Evolutionary conservation across 2,888 invertebrate genomes (phyloP).

Genomic region (Trachelus troglodyta): DNA sequence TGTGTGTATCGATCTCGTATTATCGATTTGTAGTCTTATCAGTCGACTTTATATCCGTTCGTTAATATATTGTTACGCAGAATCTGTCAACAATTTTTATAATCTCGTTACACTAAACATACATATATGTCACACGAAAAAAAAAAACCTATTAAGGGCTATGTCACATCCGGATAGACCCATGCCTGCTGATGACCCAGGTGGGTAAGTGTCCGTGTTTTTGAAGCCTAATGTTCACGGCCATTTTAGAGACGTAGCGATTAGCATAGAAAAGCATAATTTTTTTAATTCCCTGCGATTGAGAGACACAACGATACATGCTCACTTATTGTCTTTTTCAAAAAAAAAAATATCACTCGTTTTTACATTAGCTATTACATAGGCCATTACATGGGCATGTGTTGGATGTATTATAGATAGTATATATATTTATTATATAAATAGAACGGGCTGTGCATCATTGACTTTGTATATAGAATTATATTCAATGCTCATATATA

Average conservation of each 20-base stretch:
- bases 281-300: neutral
- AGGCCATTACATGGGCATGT: conserved; percentile 1
- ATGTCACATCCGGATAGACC: conserved; percentile 48
- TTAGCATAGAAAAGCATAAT: conserved; percentile 27
- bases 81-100: neutral
- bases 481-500: neutral
- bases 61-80: neutral
- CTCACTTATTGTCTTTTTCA: neutral
- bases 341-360: neutral
- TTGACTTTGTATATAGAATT: neutral
- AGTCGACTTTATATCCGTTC: neutral
- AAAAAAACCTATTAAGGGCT: conserved; percentile 14
- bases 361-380: neutral
- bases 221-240: conserved; percentile 33
- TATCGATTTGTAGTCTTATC: neutral
- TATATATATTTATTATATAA: neutral
- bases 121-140: neutral
- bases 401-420: neutral
- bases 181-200: conserved; percentile 62
- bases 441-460: neutral
- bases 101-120: neutral
- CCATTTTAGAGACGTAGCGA: conserved; percentile 34
- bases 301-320: conserved; percentile 1
- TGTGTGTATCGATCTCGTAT: neutral
- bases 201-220: conserved; percentile 60